Evolutionary conservation across 2,888 invertebrate species (phyloP).

Genomic region (Schizaphis graminum): DNA sequence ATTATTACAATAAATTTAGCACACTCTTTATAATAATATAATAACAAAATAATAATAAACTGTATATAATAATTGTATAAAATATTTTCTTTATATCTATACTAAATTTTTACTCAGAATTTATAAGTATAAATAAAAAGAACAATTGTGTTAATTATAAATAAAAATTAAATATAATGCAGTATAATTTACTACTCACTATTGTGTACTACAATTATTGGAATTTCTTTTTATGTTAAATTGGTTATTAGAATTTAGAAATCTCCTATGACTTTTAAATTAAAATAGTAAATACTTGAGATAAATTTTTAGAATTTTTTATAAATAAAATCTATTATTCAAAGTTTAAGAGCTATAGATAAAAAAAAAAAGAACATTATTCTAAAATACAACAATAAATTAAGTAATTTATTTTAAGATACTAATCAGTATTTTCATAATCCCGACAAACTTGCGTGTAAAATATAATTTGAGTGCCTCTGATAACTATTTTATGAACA

Average conservation of each 20-base stretch:
- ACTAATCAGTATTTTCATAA: neutral
- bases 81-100: neutral
- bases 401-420: neutral
- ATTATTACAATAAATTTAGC: neutral
- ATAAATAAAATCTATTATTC: no score
- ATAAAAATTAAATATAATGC: neutral
- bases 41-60: neutral
- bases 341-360: neutral
- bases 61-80: no score
- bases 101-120: neutral
- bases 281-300: neutral
- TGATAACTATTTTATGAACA: neutral
- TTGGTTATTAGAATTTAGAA: neutral
- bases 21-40: neutral
- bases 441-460: neutral
- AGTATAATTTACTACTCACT: neutral
- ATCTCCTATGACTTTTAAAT: neutral
- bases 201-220: neutral
- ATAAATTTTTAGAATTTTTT: neutral
- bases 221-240: neutral
- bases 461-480: neutral
- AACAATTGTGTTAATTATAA: slow-evolving; percentile 1
- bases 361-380: neutral
- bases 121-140: neutral
- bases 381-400: neutral